These are phyloP conservation scores for Denticeps clupeoides DNA, from an alignment of 2,797 vertebrate genomes.

Conservation along the genomic window DNA sequence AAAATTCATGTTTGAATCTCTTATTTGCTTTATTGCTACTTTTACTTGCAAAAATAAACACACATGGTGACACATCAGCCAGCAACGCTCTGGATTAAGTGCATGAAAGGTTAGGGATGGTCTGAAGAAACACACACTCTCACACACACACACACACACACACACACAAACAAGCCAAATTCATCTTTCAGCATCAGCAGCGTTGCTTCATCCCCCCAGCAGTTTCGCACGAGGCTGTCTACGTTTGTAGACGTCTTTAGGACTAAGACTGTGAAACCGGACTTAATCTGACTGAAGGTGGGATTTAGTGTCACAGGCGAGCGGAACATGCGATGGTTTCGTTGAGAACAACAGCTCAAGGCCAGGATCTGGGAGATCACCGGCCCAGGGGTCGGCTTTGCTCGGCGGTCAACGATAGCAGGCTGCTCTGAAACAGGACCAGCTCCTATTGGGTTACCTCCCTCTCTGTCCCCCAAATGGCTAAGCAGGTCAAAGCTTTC, in stretches of 20 bases:
- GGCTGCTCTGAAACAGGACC: slow-evolving; percentile 21
- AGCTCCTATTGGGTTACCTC: slow-evolving; percentile 21
- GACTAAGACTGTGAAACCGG: not conserved
- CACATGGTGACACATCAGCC: not conserved
- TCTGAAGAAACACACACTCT: slow-evolving; percentile 2
- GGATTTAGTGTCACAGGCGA: not conserved
- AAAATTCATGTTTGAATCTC: not conserved
- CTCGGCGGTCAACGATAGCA: slow-evolving; percentile 20
- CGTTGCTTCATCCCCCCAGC: not conserved
- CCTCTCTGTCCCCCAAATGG: slow-evolving; percentile 2
- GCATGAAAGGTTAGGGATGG: not conserved
- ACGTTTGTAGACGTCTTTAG: not conserved
- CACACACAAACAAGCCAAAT: not conserved
- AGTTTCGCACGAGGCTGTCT: not conserved
- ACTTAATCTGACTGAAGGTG: not conserved
- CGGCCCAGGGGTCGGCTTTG: no score
- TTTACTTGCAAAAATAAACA: not conserved
- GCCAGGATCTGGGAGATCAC: no score
- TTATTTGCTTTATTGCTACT: not conserved
- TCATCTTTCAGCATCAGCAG: not conserved
- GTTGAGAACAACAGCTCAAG: no score
- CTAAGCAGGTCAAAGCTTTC: slow-evolving; percentile 10
- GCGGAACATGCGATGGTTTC: no score
- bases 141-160: slow-evolving; percentile 4
- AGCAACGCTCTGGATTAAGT: slow-evolving; percentile 4